Base-by-base conservation (phyloP, 2,113 vertebrate species). In the Panurus biarmicus region DNA sequence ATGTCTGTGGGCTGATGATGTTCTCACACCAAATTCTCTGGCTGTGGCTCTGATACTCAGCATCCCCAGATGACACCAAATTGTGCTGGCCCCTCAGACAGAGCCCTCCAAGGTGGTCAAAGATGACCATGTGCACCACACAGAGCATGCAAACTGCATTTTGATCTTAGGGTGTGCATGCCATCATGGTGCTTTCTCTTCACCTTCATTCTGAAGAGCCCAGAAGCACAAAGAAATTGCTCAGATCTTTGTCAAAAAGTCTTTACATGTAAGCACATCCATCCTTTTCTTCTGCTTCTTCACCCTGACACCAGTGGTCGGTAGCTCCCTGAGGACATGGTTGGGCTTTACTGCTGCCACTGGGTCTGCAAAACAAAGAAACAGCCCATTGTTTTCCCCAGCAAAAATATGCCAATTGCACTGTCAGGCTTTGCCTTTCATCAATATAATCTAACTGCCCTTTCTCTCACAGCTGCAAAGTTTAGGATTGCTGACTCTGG, bases 351-450 rank as follows among this genome's bases (percentile, higher is more conserved):
- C 38, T 54, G 76, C 64, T 90, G 56, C 35, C 72, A 67, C 51
- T 62, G 65, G 67, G 33, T 74, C 96, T 96, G 85, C 72, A 95
- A 96, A 96, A 96, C 82, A 96, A 93, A 95, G 54, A 85, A 94
- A 72, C 7, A 83, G n/a, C 2, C 2, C 60, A 77, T 84, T 31
- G 26, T 83, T 88, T 86, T 54, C 51, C 75, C 72, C 61, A 73
- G 65, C 0, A 2, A 84, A 93, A 94, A 72, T 22, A 75, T 8
- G 71, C 38, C 2, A 0, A 54, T 42, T 66, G 64, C 54, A 64
- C 71, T 65, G 67, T 86, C 89, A 71, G 66, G 64, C 79, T 95
- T 89, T 89, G 92, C 71, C 58, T 93, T 93, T 93, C 85, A 96
- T 75, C 92, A 47, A 14, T 70, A 80, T 62, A 85, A 92, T 92